Evolutionary conservation across 2,113 vertebrate genomes (phyloP).

Genomic region (Brachirus orientalis): DNA sequence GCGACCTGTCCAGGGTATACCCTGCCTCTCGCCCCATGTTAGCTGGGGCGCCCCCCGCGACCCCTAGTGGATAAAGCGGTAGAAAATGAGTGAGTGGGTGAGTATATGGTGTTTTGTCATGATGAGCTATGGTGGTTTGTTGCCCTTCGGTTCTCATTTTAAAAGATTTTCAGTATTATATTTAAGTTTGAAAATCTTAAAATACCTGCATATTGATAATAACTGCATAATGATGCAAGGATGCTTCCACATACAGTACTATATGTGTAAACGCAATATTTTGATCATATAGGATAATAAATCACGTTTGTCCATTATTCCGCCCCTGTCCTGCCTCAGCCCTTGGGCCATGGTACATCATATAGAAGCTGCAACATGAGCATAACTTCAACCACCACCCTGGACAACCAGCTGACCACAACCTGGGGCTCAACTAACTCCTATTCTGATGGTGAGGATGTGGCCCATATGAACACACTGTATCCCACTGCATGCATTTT

Average conservation of each 20-base stretch:
- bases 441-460: slow-evolving; percentile 75
- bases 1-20: too few species aligned
- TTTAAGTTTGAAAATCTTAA: too few species aligned
- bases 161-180: too few species aligned
- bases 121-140: too few species aligned
- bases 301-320: not conserved
- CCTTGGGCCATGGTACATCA: slow-evolving; percentile 79
- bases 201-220: not conserved
- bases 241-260: not conserved
- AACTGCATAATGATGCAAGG: not conserved
- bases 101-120: too few species aligned
- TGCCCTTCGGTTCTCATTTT: too few species aligned
- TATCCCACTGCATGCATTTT: not conserved
- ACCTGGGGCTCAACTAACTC: slow-evolving; percentile 70
- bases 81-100: too few species aligned
- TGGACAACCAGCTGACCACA: slow-evolving; percentile 75
- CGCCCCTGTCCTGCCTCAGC: slow-evolving; percentile 29
- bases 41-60: too few species aligned
- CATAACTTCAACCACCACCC: slow-evolving; percentile 62
- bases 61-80: too few species aligned
- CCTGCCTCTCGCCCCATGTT: too few species aligned
- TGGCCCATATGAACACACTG: not conserved
- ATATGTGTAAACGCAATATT: not conserved
- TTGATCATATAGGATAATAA: too few species aligned
- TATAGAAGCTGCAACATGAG: slow-evolving; percentile 75